A percentile compares a stretch with the other conserved stretches of the same genome.
Conservation (phyloP, 2,113 vertebrate genomes). For the Nerophis ophidion region DNA sequence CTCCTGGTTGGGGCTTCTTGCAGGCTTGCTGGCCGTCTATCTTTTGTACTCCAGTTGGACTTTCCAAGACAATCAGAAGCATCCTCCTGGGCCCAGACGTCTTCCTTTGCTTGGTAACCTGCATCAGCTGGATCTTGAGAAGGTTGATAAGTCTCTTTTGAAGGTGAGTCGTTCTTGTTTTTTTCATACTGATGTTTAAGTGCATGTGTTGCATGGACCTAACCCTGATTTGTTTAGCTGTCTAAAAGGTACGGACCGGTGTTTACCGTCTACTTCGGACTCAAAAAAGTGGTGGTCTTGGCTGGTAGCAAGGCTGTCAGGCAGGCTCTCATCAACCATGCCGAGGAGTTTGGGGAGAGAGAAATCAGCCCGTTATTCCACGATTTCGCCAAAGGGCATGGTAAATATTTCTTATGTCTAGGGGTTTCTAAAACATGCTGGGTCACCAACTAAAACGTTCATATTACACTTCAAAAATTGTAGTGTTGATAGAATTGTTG, state of each 20-base stretch:
- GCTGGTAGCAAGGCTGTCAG: slow-evolving; percentile 45
- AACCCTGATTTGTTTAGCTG: slow-evolving; percentile 57
- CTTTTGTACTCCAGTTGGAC: slow-evolving; percentile 19
- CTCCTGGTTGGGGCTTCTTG: slow-evolving; percentile 14
- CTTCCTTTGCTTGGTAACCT: slow-evolving; percentile 63
- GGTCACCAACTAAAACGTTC: too few relatives aligned
- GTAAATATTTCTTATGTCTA: slow-evolving; percentile 17
- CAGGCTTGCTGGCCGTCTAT: slow-evolving; percentile 30
- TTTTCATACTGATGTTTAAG: neutral
- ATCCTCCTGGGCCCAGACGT: slow-evolving; percentile 58
- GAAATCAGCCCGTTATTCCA: slow-evolving; percentile 43
- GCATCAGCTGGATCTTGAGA: slow-evolving; percentile 43
- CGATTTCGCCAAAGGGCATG: slow-evolving; percentile 40
- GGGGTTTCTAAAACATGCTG: too few relatives aligned
- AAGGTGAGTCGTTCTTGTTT: slow-evolving; percentile 21
- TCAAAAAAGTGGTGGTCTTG: slow-evolving; percentile 50
- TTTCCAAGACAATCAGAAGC: slow-evolving; percentile 2
- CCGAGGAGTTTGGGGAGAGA: slow-evolving; percentile 37
- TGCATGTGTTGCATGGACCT: too few relatives aligned
- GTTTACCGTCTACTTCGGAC: slow-evolving; percentile 76
- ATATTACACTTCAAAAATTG: too few relatives aligned
- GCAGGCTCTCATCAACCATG: slow-evolving; percentile 31
- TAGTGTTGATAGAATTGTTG: too few relatives aligned
- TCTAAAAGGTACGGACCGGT: slow-evolving; percentile 75
- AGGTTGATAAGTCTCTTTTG: slow-evolving; percentile 21